Conservation (phyloP, 2,113 vertebrate species). For the Odontophorus gujanensis region DNA sequence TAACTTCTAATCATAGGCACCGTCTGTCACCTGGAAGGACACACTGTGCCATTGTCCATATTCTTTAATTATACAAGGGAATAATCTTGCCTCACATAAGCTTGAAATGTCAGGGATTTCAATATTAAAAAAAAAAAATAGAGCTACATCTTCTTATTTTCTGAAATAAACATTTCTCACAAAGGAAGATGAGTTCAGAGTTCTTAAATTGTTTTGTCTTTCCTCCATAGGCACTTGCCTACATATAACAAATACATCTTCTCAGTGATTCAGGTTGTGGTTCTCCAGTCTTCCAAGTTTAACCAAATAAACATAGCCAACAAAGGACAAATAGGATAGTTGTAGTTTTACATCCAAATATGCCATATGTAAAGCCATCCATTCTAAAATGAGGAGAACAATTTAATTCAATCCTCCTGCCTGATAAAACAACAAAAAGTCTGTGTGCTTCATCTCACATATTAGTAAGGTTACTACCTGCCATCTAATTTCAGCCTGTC, state of each 20-base stretch:
- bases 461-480: not conserved
- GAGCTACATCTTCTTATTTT: slow-evolving; percentile 24
- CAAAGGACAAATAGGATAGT: not conserved
- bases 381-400: not conserved
- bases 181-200: slow-evolving; percentile 8
- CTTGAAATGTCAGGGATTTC: slow-evolving; percentile 20
- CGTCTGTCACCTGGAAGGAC: slow-evolving; percentile 45
- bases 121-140: slow-evolving; percentile 39
- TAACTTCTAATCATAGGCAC: slow-evolving; percentile 24
- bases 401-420: not conserved
- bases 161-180: slow-evolving; percentile 41
- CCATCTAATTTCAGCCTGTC: not conserved
- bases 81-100: slow-evolving; percentile 13
- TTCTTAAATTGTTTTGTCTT: slow-evolving; percentile 6
- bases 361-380: not conserved
- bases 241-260: not conserved
- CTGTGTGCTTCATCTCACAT: not conserved
- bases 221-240: not conserved
- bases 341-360: not conserved
- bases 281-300: slow-evolving; percentile 14
- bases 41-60: not conserved
- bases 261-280: slow-evolving; percentile 6
- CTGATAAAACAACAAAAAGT: not conserved
- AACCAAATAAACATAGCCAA: slow-evolving; percentile 15
- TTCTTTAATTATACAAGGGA: slow-evolving; percentile 58